These are phyloP conservation scores for Philopedon plagiatum DNA, from an alignment of 2,888 invertebrate genomes.

Conservation along the genomic window DNA sequence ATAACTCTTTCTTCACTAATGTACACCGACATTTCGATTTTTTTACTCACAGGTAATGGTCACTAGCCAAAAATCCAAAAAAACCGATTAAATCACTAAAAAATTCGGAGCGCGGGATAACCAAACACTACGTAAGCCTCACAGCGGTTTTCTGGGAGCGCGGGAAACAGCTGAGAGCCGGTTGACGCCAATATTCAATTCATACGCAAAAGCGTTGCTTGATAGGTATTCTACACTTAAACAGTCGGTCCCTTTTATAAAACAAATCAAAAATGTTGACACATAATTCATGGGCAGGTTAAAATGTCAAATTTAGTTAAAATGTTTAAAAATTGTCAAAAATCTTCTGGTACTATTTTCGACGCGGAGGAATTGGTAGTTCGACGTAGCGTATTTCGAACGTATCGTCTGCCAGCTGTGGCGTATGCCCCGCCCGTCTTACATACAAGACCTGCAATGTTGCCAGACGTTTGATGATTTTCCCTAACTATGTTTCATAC, in stretches of 20 bases:
- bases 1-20: constrained; percentile 70
- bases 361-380: constrained; percentile 67
- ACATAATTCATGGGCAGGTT: background rate
- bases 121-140: constrained; percentile 71
- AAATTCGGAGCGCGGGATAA: constrained; percentile 66
- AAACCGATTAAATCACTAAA: constrained; percentile 49
- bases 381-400: constrained; percentile 58
- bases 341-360: constrained; percentile 65
- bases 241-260: background rate
- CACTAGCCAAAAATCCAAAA: constrained; percentile 59
- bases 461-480: constrained; percentile 31
- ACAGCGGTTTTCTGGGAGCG: constrained; percentile 76
- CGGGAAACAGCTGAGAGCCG: constrained; percentile 80
- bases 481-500: constrained; percentile 16
- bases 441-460: constrained; percentile 30
- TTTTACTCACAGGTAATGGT: constrained; percentile 52
- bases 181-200: constrained; percentile 69
- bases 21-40: constrained; percentile 71
- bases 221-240: constrained; percentile 8
- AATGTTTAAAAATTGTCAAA: background rate
- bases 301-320: background rate
- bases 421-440: constrained; percentile 70
- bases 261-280: background rate
- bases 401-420: constrained; percentile 75
- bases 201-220: constrained; percentile 63